A percentile compares a stretch with the other conserved stretches of the same genome.
Conservation (phyloP, 53 echinoderm and acorn worm genomes). For the Holothuria leucospilota region DNA sequence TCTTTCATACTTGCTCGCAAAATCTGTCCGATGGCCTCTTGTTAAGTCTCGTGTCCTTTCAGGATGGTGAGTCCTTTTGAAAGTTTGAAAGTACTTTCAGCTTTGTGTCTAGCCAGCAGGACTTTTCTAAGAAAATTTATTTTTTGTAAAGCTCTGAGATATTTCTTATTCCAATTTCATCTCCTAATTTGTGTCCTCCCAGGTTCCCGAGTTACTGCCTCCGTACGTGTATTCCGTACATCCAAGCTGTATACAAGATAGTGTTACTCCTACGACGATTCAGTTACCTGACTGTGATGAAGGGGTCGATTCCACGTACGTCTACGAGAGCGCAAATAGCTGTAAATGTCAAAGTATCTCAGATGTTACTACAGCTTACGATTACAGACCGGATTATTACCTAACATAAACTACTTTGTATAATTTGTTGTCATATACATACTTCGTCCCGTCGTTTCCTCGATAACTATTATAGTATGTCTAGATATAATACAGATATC, state of each 20-base stretch:
- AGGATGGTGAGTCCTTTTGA: too few relatives aligned
- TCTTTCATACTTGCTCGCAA: too few relatives aligned
- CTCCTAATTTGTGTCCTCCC: conserved; percentile 19
- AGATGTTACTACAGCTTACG: conserved; percentile 62
- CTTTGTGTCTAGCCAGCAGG: too few relatives aligned
- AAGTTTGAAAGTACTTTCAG: too few relatives aligned
- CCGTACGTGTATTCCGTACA: conserved; percentile 74
- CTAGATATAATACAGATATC: too few relatives aligned
- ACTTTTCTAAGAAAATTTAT: too few relatives aligned
- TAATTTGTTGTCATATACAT: neutral
- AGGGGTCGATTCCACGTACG: conserved; percentile 75
- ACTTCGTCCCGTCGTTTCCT: neutral
- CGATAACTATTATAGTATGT: too few relatives aligned
- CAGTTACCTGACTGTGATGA: conserved; percentile 76
- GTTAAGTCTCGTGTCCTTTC: too few relatives aligned
- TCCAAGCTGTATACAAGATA: conserved; percentile 64
- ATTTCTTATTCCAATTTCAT: neutral
- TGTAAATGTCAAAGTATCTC: conserved; percentile 71
- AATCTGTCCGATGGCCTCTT: too few relatives aligned
- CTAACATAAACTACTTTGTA: conserved; percentile 12
- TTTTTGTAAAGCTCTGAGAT: too few relatives aligned
- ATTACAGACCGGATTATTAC: conserved; percentile 78
- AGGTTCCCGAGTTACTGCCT: conserved; percentile 73
- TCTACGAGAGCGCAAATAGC: conserved; percentile 60
- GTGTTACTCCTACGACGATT: conserved; percentile 60